These are phyloP conservation scores for Oreochromis niloticus DNA, from an alignment of 2,113 vertebrate genomes.

Conservation along the genomic window DNA sequence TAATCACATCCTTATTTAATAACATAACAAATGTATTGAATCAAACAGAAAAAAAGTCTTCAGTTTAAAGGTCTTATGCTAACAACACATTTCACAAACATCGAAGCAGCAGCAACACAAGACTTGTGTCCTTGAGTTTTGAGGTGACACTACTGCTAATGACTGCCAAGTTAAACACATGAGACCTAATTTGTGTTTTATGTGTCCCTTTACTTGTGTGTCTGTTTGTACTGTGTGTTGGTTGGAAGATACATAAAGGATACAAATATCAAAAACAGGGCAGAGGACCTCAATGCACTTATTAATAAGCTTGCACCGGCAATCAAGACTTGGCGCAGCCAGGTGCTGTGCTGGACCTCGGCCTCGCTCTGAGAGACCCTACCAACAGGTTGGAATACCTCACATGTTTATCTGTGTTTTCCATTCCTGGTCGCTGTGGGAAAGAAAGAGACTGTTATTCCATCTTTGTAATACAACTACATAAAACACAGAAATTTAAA, in stretches of 20 bases:
- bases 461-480: too few species aligned
- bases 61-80: not conserved
- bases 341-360: slow-evolving; percentile 39
- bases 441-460: too few species aligned
- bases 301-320: slow-evolving; percentile 55
- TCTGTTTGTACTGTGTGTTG: not conserved
- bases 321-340: slow-evolving; percentile 73
- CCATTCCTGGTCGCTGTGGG: too few species aligned
- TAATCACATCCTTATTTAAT: not conserved
- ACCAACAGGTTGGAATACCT: too few species aligned
- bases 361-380: too few species aligned
- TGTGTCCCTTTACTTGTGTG: not conserved
- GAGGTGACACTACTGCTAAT: not conserved
- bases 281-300: slow-evolving; percentile 66
- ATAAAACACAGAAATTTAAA: too few species aligned
- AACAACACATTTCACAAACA: not conserved
- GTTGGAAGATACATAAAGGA: slow-evolving; percentile 66
- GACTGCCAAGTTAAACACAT: not conserved
- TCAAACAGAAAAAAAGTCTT: not conserved
- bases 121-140: not conserved
- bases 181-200: not conserved
- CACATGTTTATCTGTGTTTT: too few species aligned
- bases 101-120: not conserved
- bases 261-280: slow-evolving; percentile 75
- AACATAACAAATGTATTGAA: too few species aligned